Base-by-base conservation (phyloP, 35 echinoderm and acorn worm species). In the Chiridota heheva region DNA sequence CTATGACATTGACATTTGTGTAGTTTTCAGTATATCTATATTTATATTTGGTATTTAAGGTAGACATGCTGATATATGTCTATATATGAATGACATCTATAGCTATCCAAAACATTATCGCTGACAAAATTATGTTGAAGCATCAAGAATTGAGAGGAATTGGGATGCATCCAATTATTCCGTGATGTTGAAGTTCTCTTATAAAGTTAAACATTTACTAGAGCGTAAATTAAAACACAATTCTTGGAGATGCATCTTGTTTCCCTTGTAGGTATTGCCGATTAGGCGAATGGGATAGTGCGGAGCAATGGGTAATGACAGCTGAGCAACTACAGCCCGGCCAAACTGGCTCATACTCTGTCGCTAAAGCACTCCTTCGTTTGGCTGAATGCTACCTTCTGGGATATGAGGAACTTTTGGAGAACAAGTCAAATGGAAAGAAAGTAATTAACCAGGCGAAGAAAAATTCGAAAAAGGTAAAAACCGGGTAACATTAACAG, bases 351-450 rank as follows among this genome's bases (percentile, higher is more conserved):
- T 79, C 83, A 33, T 77, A 66, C 31, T 71, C 49, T 33, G 17
- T 58, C 36, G 47, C 75, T 16, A 10, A 92, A 58, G 90, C 62
- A 10, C 28, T 41, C 5, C n/a, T 82, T 8, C 81, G 82, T 30
- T 32, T 92, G 29, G 83, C 83, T 13, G 82, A 92, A 60, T 86
- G 82, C 70, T 63, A 92, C 12, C 69, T 92, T n/a, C 3, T 92
- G 1, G 49, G 65, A 42, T 86, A 53, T 47, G 72, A 38, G 16
- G 17, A 57, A 42, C 13, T 61, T n/a, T 38, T 78, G 12, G 40
- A 49, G 18, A 58, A 32, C n/a, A 31, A 56, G 2, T 36, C 38
- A 34, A 31, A 20, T 18, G n/a, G 53, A 24, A 60, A 49, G 18
- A 60, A 43, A 29, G 75, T 34, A 35, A 58, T 24, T 57, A 62